Conservation (phyloP, 2,888 invertebrate genomes). For the Tineola bisselliella region DNA sequence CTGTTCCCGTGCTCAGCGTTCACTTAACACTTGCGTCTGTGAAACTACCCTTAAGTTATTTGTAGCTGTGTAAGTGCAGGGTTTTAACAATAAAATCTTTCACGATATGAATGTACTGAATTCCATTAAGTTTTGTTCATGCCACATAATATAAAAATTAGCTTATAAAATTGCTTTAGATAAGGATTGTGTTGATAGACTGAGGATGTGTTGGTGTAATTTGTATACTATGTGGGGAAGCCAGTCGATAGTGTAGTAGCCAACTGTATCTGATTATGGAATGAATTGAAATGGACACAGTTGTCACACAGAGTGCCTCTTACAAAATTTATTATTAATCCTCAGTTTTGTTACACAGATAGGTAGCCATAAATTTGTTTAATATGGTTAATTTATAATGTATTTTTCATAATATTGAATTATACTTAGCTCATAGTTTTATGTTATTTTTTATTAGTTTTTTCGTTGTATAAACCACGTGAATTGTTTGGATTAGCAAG, state of each 20-base stretch:
- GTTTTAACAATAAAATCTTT: constrained; percentile 13
- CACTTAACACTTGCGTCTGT: too few species aligned
- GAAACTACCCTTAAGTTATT: too few species aligned
- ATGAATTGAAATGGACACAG: too few species aligned
- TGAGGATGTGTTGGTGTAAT: constrained; percentile 29
- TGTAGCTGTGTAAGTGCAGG: background rate
- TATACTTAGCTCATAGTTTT: constrained; percentile 51
- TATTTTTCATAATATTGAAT: constrained; percentile 49
- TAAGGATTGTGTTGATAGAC: constrained; percentile 68
- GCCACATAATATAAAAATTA: constrained; percentile 60
- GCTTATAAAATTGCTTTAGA: constrained; percentile 60
- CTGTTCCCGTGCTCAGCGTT: too few species aligned
- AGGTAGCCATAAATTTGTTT: constrained; percentile 62
- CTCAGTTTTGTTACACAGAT: constrained; percentile 44
- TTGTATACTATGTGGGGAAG: background rate
- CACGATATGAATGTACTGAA: constrained; percentile 39
- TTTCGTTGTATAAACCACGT: background rate
- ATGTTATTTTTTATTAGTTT: constrained; percentile 8
- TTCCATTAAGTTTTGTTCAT: constrained; percentile 54
- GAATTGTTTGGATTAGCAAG: constrained; percentile 7
- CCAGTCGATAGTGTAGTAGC: background rate
- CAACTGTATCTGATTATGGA: background rate
- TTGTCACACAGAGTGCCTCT: constrained; percentile 66
- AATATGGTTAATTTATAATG: constrained; percentile 32
- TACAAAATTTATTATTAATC: constrained; percentile 41